phyloP scores from a whole-genome alignment of 2,113 vertebrate genomes.

The Nannospalax galili region DNA sequence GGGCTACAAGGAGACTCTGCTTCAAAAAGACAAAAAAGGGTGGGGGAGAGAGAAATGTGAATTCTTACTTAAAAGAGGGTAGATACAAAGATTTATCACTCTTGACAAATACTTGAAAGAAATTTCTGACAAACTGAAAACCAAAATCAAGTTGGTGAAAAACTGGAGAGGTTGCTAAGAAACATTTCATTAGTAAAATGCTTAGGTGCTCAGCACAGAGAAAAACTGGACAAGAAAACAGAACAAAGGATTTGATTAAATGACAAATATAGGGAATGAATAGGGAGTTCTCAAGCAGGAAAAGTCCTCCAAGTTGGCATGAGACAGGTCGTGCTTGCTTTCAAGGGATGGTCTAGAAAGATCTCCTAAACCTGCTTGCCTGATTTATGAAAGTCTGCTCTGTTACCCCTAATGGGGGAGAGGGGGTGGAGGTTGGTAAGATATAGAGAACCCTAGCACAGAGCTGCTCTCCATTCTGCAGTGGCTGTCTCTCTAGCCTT shows the following conservation, averaged over 20 bases:
- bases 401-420: background rate
- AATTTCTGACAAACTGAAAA: slow-evolving; percentile 8
- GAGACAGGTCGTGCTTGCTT: background rate
- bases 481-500: background rate
- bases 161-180: background rate
- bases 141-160: background rate
- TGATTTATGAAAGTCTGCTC: background rate
- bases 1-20: too few species aligned
- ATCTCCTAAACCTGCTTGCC: background rate
- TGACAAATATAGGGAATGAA: background rate
- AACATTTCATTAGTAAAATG: background rate
- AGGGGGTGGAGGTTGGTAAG: rapidly evolving
- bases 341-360: background rate
- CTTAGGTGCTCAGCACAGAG: background rate
- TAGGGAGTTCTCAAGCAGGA: background rate
- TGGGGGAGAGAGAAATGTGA: too few species aligned
- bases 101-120: slow-evolving; percentile 2
- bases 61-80: too few species aligned
- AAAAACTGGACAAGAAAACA: background rate
- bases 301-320: background rate
- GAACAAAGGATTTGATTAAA: background rate
- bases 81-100: too few species aligned
- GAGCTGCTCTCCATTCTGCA: background rate
- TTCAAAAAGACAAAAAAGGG: too few species aligned
- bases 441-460: rapidly evolving